Conservation (phyloP, 2,888 invertebrate species). For the Hecatera dysodea region DNA sequence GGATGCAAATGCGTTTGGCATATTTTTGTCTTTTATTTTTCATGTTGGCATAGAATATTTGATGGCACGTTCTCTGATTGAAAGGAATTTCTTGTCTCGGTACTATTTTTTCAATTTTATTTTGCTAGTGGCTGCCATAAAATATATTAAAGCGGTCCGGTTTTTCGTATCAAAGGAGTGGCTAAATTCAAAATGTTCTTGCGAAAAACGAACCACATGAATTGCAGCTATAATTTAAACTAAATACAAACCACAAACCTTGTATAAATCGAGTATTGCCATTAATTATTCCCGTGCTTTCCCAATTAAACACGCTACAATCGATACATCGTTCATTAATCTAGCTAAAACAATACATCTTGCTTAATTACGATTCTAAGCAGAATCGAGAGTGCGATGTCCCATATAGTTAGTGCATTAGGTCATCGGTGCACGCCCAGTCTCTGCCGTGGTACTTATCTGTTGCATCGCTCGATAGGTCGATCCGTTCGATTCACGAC, state of each 20-base stretch:
- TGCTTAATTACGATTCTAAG: constrained; percentile 85
- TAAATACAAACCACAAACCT: constrained; percentile 44
- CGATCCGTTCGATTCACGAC: constrained; percentile 76
- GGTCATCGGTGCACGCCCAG: constrained; percentile 80
- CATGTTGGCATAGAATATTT: constrained; percentile 41
- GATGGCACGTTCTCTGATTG: constrained; percentile 37
- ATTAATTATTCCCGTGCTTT: constrained; percentile 61
- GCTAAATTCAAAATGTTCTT: background rate
- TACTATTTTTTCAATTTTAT: constrained; percentile 20
- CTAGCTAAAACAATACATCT: constrained; percentile 75
- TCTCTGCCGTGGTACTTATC: constrained; percentile 70
- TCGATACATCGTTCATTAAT: constrained; percentile 70
- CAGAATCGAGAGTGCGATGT: constrained; percentile 80
- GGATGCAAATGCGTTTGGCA: constrained; percentile 9
- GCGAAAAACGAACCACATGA: constrained; percentile 17
- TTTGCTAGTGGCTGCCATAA: constrained; percentile 3
- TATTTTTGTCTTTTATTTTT: constrained; percentile 8
- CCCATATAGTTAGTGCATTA: constrained; percentile 87
- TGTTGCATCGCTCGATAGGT: constrained; percentile 75
- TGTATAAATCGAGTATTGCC: constrained; percentile 55
- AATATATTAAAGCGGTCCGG: background rate
- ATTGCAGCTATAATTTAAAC: constrained; percentile 31
- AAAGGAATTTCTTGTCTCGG: constrained; percentile 29
- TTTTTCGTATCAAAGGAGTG: background rate
- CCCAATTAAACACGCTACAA: constrained; percentile 69